These are phyloP conservation scores for Ganaspis sp. DNA, from an alignment of 1,140 invertebrate species.

Conservation along the genomic window DNA sequence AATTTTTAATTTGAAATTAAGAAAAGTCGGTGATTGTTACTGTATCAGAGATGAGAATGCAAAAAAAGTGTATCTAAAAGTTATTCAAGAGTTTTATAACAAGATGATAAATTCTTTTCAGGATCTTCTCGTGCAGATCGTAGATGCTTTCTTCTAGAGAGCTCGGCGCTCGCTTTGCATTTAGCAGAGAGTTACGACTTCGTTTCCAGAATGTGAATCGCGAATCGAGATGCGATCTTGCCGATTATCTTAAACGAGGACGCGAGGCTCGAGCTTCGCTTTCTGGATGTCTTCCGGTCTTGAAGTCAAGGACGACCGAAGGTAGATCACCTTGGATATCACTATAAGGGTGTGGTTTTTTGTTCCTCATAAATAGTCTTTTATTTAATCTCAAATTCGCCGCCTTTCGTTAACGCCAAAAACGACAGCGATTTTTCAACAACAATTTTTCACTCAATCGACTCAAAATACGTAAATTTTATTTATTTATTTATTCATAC, in stretches of 20 bases:
- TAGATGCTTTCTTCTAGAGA: not conserved
- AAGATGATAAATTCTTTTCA: not conserved
- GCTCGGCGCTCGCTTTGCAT: slow-evolving; percentile 4
- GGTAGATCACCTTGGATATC: slow-evolving; percentile 27
- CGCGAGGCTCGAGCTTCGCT: slow-evolving; percentile 13
- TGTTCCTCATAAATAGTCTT: not conserved
- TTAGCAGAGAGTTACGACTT: slow-evolving; percentile 23
- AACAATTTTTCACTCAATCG: no score
- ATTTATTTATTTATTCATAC: no score
- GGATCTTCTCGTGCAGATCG: not conserved
- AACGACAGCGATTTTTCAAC: no score
- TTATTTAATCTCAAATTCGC: no score
- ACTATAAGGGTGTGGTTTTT: not conserved
- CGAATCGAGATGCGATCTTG: slow-evolving; percentile 18
- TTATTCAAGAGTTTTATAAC: not conserved
- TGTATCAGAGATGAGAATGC: not conserved
- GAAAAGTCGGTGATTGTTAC: not conserved
- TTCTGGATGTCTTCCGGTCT: slow-evolving; percentile 24
- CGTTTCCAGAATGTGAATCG: slow-evolving; percentile 20
- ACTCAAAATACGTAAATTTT: no score
- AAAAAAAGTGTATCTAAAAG: not conserved
- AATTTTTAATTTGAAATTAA: no score
- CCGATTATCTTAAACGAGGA: slow-evolving; percentile 20
- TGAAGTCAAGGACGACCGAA: slow-evolving; percentile 17
- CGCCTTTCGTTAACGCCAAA: no score